Evolutionary conservation across 2,797 vertebrate species (phyloP).

Genomic region (Dendrocincla tyrannina): DNA sequence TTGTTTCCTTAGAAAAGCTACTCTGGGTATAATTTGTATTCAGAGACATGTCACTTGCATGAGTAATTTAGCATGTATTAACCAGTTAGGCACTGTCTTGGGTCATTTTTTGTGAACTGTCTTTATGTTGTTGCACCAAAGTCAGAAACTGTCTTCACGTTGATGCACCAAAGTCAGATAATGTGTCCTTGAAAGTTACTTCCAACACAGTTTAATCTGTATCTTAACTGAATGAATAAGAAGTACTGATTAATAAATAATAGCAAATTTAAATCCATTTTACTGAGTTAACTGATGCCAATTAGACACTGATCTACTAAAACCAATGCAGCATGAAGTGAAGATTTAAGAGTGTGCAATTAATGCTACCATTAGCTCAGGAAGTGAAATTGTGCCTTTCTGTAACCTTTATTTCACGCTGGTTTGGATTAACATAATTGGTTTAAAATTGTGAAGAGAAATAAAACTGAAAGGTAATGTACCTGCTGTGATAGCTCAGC

Average conservation of each 20-base stretch:
- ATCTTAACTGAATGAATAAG: not conserved
- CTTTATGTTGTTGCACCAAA: not conserved
- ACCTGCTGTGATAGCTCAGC: not conserved
- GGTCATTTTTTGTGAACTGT: not conserved
- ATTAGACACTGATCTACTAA: constrained; percentile 4
- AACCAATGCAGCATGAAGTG: not conserved
- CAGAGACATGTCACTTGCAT: not conserved
- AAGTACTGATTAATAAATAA: not conserved
- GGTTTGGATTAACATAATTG: not conserved
- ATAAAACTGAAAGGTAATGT: not conserved
- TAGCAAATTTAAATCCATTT: not conserved
- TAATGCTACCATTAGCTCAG: not conserved
- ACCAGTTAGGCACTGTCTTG: not conserved
- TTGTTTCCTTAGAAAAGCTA: not conserved
- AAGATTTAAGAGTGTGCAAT: not conserved
- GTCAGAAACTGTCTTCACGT: too few species aligned
- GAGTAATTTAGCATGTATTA: not conserved
- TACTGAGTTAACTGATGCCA: not conserved
- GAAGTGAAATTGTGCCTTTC: not conserved
- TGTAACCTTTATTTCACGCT: constrained; percentile 12
- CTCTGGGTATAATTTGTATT: not conserved
- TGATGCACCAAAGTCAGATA: not conserved
- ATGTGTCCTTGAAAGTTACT: not conserved
- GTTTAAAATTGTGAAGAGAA: constrained; percentile 2
- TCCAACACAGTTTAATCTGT: not conserved